phyloP scores from a whole-genome alignment of 2,113 vertebrate species.

The Burhinus oedicnemus region DNA sequence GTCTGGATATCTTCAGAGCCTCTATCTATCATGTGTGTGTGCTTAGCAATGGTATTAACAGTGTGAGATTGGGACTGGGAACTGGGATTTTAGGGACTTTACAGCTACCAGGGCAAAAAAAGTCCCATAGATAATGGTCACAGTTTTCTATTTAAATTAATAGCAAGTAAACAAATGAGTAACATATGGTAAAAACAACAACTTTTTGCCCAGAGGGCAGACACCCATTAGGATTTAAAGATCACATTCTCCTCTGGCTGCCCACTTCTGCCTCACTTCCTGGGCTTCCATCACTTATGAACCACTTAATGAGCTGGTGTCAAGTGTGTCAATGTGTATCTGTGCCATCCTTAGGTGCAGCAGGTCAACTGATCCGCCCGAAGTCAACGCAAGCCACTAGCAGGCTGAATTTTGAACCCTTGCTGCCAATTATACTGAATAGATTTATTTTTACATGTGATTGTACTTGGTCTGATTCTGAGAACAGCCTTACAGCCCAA shows the following conservation, averaged over 20 bases:
- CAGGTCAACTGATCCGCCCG: not conserved
- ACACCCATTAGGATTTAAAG: not conserved
- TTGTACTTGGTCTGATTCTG: not conserved
- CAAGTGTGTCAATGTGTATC: fast-evolving
- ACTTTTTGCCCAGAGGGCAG: not conserved
- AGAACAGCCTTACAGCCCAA: fast-evolving
- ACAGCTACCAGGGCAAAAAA: not conserved
- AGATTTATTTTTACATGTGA: not conserved
- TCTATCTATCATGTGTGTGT: not conserved
- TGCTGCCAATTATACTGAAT: not conserved
- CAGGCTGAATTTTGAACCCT: not conserved
- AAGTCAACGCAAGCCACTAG: fast-evolving
- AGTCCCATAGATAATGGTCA: not conserved
- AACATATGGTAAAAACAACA: not conserved
- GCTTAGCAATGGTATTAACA: not conserved
- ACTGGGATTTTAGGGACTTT: conserved; percentile 21
- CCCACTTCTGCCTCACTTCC: not conserved
- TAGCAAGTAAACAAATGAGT: not conserved
- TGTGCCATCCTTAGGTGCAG: not conserved
- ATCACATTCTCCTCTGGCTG: not conserved
- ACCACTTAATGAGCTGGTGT: not conserved
- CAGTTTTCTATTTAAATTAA: conserved; percentile 35
- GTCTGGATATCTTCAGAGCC: conserved; percentile 17
- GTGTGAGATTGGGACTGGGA: not conserved
- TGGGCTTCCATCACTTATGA: not conserved